phyloP scores from a whole-genome alignment of 2,888 invertebrate genomes.

The Thereva nobilitata region DNA sequence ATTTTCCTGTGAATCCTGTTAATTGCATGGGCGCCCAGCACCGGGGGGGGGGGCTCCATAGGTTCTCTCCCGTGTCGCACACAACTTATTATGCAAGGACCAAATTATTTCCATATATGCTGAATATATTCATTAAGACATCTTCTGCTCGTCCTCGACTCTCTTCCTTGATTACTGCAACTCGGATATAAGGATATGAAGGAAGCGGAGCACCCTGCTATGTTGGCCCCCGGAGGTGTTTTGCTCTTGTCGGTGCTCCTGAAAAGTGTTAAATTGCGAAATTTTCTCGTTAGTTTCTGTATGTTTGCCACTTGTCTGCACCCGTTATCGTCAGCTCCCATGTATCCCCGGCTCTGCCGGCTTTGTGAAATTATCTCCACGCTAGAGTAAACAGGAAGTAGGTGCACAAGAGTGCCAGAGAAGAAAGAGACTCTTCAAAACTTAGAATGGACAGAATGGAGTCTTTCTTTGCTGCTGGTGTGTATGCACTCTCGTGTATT shows the following conservation, averaged over 20 bases:
- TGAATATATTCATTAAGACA: constrained; percentile 8
- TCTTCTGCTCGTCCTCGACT: neutral
- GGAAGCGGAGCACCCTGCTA: constrained; percentile 24
- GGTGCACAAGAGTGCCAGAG: constrained; percentile 25
- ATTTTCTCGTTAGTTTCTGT: constrained; percentile 42
- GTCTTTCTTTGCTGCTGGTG: constrained; percentile 20
- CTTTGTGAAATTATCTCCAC: constrained; percentile 43
- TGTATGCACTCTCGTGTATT: neutral
- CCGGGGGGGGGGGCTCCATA: too few relatives aligned
- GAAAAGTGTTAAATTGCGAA: constrained; percentile 42
- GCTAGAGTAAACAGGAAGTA: constrained; percentile 41
- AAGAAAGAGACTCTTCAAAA: constrained; percentile 23
- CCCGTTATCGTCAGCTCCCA: constrained; percentile 30
- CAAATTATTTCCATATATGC: constrained; percentile 6
- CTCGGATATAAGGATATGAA: constrained; percentile 18
- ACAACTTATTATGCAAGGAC: too few relatives aligned
- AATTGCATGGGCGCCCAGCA: too few relatives aligned
- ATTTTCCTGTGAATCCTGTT: too few relatives aligned
- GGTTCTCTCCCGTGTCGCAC: too few relatives aligned
- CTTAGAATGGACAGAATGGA: constrained; percentile 32
- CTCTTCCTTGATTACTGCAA: constrained; percentile 31
- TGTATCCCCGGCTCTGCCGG: constrained; percentile 11
- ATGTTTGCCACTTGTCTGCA: constrained; percentile 40
- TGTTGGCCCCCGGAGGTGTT: constrained; percentile 27
- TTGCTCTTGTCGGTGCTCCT: constrained; percentile 40